phyloP scores from a whole-genome alignment of 2,888 invertebrate genomes.

The Scotopteryx bipunctaria region DNA sequence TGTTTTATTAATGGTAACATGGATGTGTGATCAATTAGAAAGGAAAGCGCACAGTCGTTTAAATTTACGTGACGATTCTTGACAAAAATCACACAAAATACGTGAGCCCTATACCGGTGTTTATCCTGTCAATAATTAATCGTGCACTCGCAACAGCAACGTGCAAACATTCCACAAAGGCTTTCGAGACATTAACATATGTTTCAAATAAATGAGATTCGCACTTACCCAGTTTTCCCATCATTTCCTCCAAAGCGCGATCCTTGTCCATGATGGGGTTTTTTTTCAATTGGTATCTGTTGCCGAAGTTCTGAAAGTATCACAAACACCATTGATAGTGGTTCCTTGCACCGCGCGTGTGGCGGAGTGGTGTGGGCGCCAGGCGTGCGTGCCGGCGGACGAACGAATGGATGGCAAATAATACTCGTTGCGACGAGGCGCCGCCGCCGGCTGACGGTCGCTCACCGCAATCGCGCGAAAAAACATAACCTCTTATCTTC shows the following conservation, averaged over 20 bases:
- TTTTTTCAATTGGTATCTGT: slow-evolving; percentile 38
- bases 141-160: slow-evolving; percentile 34
- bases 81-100: slow-evolving; percentile 41
- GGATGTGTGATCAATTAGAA: slow-evolving; percentile 44
- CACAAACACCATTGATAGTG: slow-evolving; percentile 72
- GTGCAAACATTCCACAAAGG: slow-evolving; percentile 44
- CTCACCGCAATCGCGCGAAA: slow-evolving; percentile 72
- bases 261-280: slow-evolving; percentile 83
- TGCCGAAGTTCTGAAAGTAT: slow-evolving; percentile 55
- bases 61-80: slow-evolving; percentile 42
- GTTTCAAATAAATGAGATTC: slow-evolving; percentile 41
- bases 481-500: slow-evolving; percentile 72
- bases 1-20: slow-evolving; percentile 23
- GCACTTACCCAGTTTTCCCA: slow-evolving; percentile 86
- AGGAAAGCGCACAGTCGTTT: slow-evolving; percentile 43
- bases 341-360: slow-evolving; percentile 45
- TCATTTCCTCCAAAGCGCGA: slow-evolving; percentile 85
- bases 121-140: not conserved
- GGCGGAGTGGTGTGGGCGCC: slow-evolving; percentile 57
- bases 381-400: slow-evolving; percentile 72
- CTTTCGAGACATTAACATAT: slow-evolving; percentile 49
- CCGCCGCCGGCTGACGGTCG: slow-evolving; percentile 49
- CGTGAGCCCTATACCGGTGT: not conserved
- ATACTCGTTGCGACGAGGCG: slow-evolving; percentile 46
- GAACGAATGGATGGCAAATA: slow-evolving; percentile 71